phyloP scores from a whole-genome alignment of 2,888 invertebrate genomes.

The Leptinotarsa peninsularis region DNA sequence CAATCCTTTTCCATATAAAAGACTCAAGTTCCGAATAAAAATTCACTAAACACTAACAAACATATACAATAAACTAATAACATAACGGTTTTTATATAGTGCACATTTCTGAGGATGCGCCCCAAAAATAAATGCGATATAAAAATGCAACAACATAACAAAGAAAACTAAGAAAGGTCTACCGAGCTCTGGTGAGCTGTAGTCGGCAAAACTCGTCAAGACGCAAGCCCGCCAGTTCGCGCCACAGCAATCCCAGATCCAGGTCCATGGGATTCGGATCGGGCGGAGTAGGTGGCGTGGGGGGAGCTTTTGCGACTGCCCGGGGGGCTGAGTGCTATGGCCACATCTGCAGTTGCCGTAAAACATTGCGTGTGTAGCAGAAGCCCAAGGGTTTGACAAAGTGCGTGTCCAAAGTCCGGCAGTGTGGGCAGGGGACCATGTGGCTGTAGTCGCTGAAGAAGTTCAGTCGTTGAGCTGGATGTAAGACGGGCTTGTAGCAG shows the following conservation, averaged over 20 bases:
- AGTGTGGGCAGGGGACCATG: slow-evolving; percentile 90
- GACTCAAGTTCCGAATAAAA: slow-evolving; percentile 58
- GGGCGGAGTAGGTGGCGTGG: slow-evolving; percentile 54
- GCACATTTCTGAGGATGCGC: slow-evolving; percentile 54
- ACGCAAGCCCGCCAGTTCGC: slow-evolving; percentile 66
- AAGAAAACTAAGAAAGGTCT: slow-evolving; percentile 59
- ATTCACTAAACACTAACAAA: slow-evolving; percentile 67
- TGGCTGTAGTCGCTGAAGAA: slow-evolving; percentile 97
- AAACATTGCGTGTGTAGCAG: slow-evolving; percentile 82
- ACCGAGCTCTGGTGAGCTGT: slow-evolving; percentile 65
- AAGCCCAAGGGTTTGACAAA: slow-evolving; percentile 91
- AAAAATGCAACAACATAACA: slow-evolving; percentile 67
- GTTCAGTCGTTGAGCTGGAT: slow-evolving; percentile 87
- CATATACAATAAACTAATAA: slow-evolving; percentile 65
- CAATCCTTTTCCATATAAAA: slow-evolving; percentile 53
- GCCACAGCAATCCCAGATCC: slow-evolving; percentile 66
- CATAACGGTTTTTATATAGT: slow-evolving; percentile 63
- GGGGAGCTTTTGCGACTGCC: slow-evolving; percentile 62
- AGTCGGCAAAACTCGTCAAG: slow-evolving; percentile 66
- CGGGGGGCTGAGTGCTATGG: slow-evolving; percentile 86
- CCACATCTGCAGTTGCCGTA: slow-evolving; percentile 75
- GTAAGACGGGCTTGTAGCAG: slow-evolving; percentile 89
- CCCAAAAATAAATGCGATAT: slow-evolving; percentile 60
- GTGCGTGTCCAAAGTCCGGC: slow-evolving; percentile 90
- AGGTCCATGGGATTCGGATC: slow-evolving; percentile 60